Evolutionary conservation across 2,797 vertebrate genomes (phyloP), one percentile per base, ranked within the genome.

Genomic region (Alauda arvensis): DNA sequence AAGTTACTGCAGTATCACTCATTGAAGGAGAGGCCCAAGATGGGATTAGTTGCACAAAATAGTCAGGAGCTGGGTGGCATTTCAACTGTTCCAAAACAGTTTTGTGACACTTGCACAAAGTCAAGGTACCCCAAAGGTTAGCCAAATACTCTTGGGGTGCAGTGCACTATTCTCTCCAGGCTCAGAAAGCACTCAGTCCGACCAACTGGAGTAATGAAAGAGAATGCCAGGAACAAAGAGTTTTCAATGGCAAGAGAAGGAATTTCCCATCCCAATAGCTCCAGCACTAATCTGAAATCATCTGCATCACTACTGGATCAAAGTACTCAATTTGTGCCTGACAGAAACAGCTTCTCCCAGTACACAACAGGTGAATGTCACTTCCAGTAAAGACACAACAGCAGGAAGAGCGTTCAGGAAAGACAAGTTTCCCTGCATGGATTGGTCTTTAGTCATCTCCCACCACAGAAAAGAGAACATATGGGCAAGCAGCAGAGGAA

Each of bases 401-500:
- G 5, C 10, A 85, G 34, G 34, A 67, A 74, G 8, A 55, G 18
- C 75, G 33, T 11, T 66, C 65, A 69, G 39, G 21, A 69, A 77
- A 66, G 39, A 45, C 8, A 71, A 40, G 21, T 42, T 53, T 39
- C 14, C 14, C 39, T 67, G 20, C 6, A n/a, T 4, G 1, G 45
- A 56, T 8, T 56, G 46, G 4, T 29, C 42, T 60, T 60, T 14
- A 67, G 60, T 14, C 3, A 68, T 42, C 10, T 82, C n/a, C 26
- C 34, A 72, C 8, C 14, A 6, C 40, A 76, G 60, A 60, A 61
- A 60, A 11, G 7, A 6, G 5, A 63, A 40, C 10, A 48, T 0
- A 0, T 29, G 19, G 5, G 18, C 26, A 60, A 46, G 20, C 16
- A 75, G 51, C 0, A 1, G n/a, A 83, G 14, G 3, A 33, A 28